These are phyloP conservation scores for Zygogramma bicolorata DNA, from an alignment of 2,888 invertebrate genomes.

Conservation along the genomic window DNA sequence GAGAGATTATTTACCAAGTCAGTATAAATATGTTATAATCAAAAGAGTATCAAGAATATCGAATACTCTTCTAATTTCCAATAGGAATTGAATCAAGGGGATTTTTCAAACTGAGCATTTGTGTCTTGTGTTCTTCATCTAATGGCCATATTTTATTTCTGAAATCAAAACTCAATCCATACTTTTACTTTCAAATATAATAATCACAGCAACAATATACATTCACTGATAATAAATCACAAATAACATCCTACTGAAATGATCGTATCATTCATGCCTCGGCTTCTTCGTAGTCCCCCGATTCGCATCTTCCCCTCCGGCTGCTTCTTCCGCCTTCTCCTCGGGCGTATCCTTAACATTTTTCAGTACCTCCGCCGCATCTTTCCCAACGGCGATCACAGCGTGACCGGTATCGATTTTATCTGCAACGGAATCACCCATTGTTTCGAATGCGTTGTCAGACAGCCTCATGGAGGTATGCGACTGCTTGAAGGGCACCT, in stretches of 20 bases:
- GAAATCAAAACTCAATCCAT: no score
- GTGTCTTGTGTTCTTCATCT: no score
- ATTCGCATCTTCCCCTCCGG: no score
- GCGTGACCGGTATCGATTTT: slow-evolving; percentile 60
- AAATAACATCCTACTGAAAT: background rate
- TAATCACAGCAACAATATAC: background rate
- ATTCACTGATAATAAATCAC: background rate
- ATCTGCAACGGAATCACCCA: slow-evolving; percentile 64
- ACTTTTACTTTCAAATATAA: no score
- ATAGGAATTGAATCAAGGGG: no score
- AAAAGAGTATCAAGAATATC: no score
- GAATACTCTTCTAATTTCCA: no score
- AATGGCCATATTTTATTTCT: no score
- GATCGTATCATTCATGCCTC: background rate
- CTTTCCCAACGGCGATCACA: slow-evolving; percentile 56
- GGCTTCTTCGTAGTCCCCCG: background rate
- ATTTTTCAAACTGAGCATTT: no score
- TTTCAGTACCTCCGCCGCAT: slow-evolving; percentile 56
- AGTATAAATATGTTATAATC: no score
- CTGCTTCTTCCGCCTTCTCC: slow-evolving; percentile 25
- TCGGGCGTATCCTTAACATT: slow-evolving; percentile 49
- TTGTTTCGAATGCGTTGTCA: slow-evolving; percentile 63
- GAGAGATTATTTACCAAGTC: no score
- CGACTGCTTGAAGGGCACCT: slow-evolving; percentile 60
- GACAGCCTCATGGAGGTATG: slow-evolving; percentile 59